phyloP scores from a whole-genome alignment of 2,113 vertebrate species.

The Ictidomys tridecemlineatus region DNA sequence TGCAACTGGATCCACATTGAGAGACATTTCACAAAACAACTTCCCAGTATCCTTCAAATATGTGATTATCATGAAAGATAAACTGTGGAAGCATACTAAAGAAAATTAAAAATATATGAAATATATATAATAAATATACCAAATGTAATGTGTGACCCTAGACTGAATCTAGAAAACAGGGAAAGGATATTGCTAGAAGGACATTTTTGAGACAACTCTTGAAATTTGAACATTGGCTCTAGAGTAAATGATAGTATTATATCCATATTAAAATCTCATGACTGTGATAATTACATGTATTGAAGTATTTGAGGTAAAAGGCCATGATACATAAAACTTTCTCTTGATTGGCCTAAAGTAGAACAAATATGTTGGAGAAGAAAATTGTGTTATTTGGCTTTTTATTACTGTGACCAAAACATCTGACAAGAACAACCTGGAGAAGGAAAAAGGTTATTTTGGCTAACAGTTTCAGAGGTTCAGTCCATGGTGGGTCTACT shows the following conservation, averaged over 20 bases:
- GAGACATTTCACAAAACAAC: neutral
- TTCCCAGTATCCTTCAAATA: neutral
- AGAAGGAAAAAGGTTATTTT: too few species aligned
- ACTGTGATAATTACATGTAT: neutral
- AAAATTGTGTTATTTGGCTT: neutral
- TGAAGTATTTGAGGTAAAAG: neutral
- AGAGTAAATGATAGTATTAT: neutral
- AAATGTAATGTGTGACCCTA: neutral
- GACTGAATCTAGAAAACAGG: neutral
- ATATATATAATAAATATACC: too few species aligned
- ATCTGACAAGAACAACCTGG: too few species aligned
- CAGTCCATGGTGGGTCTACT: too few species aligned
- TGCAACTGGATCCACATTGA: neutral
- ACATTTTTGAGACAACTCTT: neutral
- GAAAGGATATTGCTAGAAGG: slow-evolving; percentile 10
- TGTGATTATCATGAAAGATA: neutral
- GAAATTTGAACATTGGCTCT: neutral
- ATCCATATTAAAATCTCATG: neutral
- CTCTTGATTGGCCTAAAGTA: neutral
- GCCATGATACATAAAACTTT: neutral
- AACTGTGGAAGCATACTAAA: neutral
- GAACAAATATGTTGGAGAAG: neutral
- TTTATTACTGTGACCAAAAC: too few species aligned
- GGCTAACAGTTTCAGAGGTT: too few species aligned
- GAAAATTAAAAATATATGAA: neutral